Evolutionary conservation across 1,140 invertebrate species (phyloP).

Genomic region (Drosophila fuyamai): DNA sequence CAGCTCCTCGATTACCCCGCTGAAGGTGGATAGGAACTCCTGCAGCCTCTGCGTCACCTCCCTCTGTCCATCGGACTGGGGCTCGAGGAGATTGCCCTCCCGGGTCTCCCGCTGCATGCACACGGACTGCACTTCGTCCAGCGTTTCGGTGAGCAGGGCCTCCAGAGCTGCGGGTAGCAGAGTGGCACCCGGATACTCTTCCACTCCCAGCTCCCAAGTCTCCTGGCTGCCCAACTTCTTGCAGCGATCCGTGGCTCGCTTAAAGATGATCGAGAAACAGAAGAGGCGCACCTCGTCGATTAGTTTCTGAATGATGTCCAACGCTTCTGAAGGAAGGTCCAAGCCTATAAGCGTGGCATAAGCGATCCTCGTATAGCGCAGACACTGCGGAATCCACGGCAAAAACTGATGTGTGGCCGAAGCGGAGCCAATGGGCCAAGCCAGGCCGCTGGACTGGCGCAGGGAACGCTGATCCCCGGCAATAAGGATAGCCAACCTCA

Average conservation of each 20-base stretch:
- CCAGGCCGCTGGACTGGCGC: constrained; percentile 78
- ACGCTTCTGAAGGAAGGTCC: constrained; percentile 91
- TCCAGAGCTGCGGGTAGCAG: constrained; percentile 93
- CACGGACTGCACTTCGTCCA: constrained; percentile 94
- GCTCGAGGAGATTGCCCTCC: constrained; percentile 88
- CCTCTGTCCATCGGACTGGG: constrained; percentile 86
- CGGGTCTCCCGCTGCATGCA: constrained; percentile 90
- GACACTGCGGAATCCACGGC: constrained; percentile 92
- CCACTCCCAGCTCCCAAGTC: constrained; percentile 94
- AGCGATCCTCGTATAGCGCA: constrained; percentile 89
- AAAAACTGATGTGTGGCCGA: constrained; percentile 86
- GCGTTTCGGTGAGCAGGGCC: constrained; percentile 91
- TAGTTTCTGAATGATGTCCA: constrained; percentile 93
- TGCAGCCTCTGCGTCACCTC: constrained; percentile 90
- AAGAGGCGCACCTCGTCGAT: constrained; percentile 95
- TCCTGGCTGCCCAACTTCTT: constrained; percentile 92
- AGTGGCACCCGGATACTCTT: constrained; percentile 85
- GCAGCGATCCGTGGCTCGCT: constrained; percentile 92
- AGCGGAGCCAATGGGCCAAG: constrained; percentile 84
- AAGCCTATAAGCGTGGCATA: constrained; percentile 90
- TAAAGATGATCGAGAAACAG: constrained; percentile 94
- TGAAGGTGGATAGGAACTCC: constrained; percentile 89
- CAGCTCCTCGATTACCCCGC: constrained; percentile 88
- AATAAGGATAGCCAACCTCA: constrained; percentile 89
- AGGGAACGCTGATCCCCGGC: constrained; percentile 83